Evolutionary conservation across 1,140 invertebrate genomes (phyloP).

Genomic region (Schlechtendalia chinensis): DNA sequence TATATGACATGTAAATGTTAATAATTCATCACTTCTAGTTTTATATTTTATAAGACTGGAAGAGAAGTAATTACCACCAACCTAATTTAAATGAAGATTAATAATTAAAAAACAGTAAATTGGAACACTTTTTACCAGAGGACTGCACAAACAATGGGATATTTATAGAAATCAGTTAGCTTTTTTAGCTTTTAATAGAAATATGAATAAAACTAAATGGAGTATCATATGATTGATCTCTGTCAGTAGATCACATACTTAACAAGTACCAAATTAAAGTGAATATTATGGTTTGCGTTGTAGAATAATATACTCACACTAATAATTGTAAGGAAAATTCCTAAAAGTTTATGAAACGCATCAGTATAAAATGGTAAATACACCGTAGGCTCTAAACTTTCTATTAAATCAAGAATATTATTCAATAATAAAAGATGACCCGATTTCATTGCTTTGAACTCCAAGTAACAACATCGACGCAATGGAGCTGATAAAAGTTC

Average conservation of each 20-base stretch:
- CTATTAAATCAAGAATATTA: conserved; percentile 40
- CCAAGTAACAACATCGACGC: conserved; percentile 44
- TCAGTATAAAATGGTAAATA: conserved; percentile 32
- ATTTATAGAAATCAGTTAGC: too few species aligned
- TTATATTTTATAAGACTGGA: too few species aligned
- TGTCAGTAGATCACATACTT: too few species aligned
- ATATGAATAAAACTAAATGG: background rate
- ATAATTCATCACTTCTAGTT: too few species aligned
- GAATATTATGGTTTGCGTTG: background rate
- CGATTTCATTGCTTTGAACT: conserved; percentile 45
- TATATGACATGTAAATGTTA: too few species aligned
- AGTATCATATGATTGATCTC: too few species aligned
- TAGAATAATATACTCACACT: conserved; percentile 6
- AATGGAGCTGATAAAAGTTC: conserved; percentile 46
- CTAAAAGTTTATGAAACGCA: conserved; percentile 38
- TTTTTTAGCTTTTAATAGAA: too few species aligned
- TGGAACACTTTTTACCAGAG: too few species aligned
- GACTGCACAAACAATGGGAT: too few species aligned
- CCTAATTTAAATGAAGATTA: too few species aligned
- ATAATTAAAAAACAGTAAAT: too few species aligned
- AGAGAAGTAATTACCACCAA: too few species aligned
- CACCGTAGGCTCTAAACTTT: conserved; percentile 40
- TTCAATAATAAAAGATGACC: conserved; percentile 29
- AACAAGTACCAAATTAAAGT: background rate
- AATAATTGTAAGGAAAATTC: conserved; percentile 29